Percentiles rank a stretch among this genome's conserved stretches.
These are phyloP conservation scores for Gambusia yucatana DNA, from an alignment of 2,797 vertebrate species.

Conservation along the genomic window DNA sequence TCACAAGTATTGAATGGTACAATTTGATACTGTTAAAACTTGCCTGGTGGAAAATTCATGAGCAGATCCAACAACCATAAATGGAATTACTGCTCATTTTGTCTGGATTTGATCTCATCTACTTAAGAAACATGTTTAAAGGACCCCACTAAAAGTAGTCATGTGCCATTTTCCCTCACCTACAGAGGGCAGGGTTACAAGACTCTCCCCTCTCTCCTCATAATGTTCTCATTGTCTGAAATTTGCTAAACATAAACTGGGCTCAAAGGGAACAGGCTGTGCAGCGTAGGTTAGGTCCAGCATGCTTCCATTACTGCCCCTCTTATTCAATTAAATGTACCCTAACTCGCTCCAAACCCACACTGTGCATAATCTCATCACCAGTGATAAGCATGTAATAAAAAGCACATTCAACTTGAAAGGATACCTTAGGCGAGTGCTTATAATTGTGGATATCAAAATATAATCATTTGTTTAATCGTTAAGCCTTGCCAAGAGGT, in stretches of 20 bases:
- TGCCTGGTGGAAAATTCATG: neutral
- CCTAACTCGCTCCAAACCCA: slow-evolving; percentile 72
- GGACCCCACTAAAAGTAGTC: slow-evolving; percentile 24
- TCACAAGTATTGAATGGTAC: neutral
- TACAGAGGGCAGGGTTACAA: slow-evolving; percentile 40
- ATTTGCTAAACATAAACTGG: slow-evolving; percentile 67
- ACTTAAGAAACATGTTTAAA: slow-evolving; percentile 9
- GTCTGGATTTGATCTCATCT: neutral
- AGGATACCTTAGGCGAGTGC: slow-evolving; percentile 75
- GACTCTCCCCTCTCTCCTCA: slow-evolving; percentile 43
- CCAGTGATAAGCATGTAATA: slow-evolving; percentile 76
- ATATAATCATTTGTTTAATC: slow-evolving; percentile 83
- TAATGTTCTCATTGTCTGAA: slow-evolving; percentile 73
- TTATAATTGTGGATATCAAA: slow-evolving; percentile 80
- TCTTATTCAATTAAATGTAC: slow-evolving; percentile 80
- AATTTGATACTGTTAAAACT: neutral
- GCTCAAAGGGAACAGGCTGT: slow-evolving; percentile 66
- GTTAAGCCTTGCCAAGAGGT: slow-evolving; percentile 75
- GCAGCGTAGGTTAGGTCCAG: slow-evolving; percentile 60
- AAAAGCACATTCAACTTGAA: slow-evolving; percentile 81
- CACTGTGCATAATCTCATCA: slow-evolving; percentile 79
- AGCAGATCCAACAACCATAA: slow-evolving; percentile 1
- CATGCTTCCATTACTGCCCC: slow-evolving; percentile 80
- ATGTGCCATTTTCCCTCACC: slow-evolving; percentile 43
- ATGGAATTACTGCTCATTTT: neutral